Conservation (phyloP, 2,113 vertebrate genomes). For the Coracopsis vasa region DNA sequence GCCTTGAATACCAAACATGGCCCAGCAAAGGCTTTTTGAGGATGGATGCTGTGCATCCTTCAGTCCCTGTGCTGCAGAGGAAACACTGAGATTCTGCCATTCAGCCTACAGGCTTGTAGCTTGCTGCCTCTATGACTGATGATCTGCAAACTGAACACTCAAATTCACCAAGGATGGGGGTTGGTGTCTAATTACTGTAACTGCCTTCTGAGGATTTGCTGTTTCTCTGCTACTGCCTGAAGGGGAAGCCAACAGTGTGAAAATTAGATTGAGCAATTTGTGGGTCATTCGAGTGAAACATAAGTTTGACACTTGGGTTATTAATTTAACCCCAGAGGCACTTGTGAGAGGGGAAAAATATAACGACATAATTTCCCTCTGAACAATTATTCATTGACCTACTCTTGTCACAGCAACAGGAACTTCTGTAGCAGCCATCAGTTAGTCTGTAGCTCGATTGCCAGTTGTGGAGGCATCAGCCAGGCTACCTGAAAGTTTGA, state of each 20-base stretch:
- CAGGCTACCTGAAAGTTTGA: not conserved
- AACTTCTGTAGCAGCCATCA: not conserved
- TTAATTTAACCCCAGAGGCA: slow-evolving; percentile 15
- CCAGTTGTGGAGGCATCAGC: not conserved
- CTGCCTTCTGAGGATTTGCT: not conserved
- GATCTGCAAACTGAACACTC: not conserved
- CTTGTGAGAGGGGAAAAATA: not conserved
- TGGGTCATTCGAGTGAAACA: not conserved
- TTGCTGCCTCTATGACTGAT: slow-evolving; percentile 2
- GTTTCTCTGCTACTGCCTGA: not conserved
- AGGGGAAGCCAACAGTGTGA: not conserved
- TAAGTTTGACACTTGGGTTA: not conserved
- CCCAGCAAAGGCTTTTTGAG: not conserved
- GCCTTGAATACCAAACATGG: not conserved
- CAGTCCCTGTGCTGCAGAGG: not conserved
- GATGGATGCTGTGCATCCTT: not conserved
- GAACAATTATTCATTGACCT: not conserved
- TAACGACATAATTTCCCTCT: not conserved
- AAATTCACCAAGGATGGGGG: not conserved
- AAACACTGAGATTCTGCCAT: not conserved
- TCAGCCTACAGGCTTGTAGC: not conserved
- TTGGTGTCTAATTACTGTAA: not conserved
- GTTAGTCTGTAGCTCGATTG: not conserved
- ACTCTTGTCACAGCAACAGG: not conserved
- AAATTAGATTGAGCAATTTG: slow-evolving; percentile 26